These are phyloP conservation scores for Natrix natrix DNA, from an alignment of 2,797 vertebrate species.

Conservation along the genomic window DNA sequence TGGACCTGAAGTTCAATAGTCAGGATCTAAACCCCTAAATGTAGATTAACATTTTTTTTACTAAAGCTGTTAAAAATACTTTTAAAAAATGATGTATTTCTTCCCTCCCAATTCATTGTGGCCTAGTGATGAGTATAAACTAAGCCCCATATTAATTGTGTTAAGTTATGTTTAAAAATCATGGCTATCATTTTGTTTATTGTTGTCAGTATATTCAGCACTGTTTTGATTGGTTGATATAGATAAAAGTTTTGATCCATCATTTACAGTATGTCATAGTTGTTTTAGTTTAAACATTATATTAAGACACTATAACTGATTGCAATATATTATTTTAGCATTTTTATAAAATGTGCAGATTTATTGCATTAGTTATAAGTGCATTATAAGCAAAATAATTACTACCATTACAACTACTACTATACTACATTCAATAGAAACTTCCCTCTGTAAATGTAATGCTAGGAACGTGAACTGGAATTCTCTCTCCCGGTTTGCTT, in stretches of 20 bases:
- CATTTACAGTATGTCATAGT: background rate
- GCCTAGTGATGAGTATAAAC: background rate
- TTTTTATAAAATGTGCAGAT: background rate
- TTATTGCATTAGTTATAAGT: background rate
- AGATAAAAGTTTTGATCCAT: background rate
- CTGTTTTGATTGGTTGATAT: background rate
- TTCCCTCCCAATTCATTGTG: background rate
- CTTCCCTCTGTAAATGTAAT: background rate
- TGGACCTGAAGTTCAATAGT: background rate
- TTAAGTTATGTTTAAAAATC: background rate
- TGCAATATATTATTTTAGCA: background rate
- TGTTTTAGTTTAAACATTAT: background rate
- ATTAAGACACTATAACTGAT: background rate
- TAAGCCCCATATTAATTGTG: background rate
- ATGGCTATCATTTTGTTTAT: background rate
- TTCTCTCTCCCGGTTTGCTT: background rate
- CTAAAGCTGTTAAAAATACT: background rate
- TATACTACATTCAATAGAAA: background rate
- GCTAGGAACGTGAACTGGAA: conserved; percentile 1
- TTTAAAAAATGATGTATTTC: background rate
- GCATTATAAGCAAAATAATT: no score
- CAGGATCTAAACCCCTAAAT: background rate
- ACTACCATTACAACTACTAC: background rate
- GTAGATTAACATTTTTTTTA: background rate
- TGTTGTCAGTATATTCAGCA: background rate